phyloP scores from a whole-genome alignment of 2,113 vertebrate genomes.

The Aldabrachelys gigantea region DNA sequence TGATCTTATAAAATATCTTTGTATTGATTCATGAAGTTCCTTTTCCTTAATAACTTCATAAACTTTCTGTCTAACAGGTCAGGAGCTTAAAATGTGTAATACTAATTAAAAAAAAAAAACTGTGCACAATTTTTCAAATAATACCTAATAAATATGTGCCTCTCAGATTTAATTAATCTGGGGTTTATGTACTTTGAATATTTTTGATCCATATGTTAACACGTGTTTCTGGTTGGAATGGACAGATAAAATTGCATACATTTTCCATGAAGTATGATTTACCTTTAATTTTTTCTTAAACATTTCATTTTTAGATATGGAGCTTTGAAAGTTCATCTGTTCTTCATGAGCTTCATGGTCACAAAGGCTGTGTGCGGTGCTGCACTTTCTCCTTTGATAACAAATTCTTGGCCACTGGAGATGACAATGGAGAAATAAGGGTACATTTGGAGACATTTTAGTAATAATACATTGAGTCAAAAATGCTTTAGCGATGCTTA shows the following conservation, averaged over 20 bases:
- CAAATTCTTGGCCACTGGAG: constrained; percentile 89
- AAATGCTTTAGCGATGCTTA: neutral
- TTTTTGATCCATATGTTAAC: neutral
- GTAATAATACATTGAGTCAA: neutral
- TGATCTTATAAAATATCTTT: neutral
- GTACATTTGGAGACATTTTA: constrained; percentile 69
- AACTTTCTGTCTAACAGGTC: neutral
- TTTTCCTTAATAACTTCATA: neutral
- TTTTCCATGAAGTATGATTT: neutral
- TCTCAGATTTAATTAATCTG: neutral
- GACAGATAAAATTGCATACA: neutral
- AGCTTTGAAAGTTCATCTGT: constrained; percentile 80
- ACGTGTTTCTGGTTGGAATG: neutral
- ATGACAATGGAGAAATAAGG: constrained; percentile 95
- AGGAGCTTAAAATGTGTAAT: neutral
- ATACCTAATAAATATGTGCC: neutral
- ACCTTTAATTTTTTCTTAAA: neutral
- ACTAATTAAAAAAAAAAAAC: neutral
- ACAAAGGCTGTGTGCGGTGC: constrained; percentile 92
- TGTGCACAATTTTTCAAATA: neutral
- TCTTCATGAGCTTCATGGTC: constrained; percentile 82
- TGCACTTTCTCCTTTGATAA: constrained; percentile 88
- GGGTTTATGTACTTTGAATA: neutral
- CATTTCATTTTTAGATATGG: constrained; percentile 85
- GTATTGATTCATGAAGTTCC: neutral